phyloP scores from a whole-genome alignment of 2,113 vertebrate species.

The Nymphicus hollandicus region DNA sequence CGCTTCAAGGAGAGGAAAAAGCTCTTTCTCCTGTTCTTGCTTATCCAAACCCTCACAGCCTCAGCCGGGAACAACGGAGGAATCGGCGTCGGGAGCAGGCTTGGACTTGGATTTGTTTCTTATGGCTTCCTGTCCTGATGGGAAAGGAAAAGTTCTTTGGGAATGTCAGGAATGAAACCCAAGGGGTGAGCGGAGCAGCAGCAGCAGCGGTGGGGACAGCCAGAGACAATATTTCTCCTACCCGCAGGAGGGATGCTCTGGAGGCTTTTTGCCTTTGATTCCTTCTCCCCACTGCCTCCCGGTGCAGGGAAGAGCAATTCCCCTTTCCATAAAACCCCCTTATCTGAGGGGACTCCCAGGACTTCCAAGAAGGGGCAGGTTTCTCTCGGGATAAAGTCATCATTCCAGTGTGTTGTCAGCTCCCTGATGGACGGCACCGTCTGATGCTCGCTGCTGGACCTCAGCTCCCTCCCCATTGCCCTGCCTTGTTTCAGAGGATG shows the following conservation, averaged over 20 bases:
- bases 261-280: neutral
- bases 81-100: neutral
- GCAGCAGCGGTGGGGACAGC: neutral
- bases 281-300: neutral
- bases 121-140: neutral
- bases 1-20: neutral
- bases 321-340: neutral
- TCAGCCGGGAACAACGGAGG: neutral
- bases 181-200: neutral
- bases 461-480: neutral
- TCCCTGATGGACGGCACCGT: neutral
- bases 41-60: neutral
- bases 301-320: neutral
- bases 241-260: neutral
- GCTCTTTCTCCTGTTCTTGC: neutral
- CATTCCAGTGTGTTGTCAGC: neutral
- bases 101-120: neutral
- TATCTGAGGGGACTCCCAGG: neutral
- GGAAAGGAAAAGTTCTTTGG: neutral
- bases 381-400: neutral
- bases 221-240: neutral
- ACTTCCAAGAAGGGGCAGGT: neutral
- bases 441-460: neutral
- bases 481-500: accelerated
- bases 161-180: neutral